Evolutionary conservation across 2,888 invertebrate genomes (phyloP).

Genomic region (Tinea semifulvella): DNA sequence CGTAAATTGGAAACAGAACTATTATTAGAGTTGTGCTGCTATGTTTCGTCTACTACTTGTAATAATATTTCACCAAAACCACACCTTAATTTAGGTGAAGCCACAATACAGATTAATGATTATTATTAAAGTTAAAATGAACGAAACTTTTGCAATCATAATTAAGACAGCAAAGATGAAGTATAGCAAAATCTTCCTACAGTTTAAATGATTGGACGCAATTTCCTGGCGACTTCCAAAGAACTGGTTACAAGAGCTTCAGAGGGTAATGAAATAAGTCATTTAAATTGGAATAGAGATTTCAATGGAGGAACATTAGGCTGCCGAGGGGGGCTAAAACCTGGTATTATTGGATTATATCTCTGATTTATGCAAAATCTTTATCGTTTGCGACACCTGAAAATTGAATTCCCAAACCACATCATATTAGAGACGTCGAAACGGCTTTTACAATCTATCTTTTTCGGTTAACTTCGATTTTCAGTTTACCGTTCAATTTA

Average conservation of each 20-base stretch:
- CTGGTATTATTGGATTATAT: conserved; percentile 61
- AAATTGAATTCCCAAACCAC: conserved; percentile 51
- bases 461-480: conserved; percentile 2
- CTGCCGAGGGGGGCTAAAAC: conserved; percentile 35
- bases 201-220: background rate
- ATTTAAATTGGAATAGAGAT: conserved; percentile 63
- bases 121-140: background rate
- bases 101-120: background rate
- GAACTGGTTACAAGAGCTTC: conserved; percentile 7
- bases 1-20: too few relatives aligned
- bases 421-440: conserved; percentile 37
- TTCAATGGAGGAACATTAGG: conserved; percentile 58
- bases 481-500: background rate
- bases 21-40: too few relatives aligned
- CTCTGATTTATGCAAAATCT: conserved; percentile 64
- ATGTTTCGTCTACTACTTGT: too few relatives aligned
- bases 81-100: conserved; percentile 13
- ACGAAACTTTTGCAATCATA: background rate
- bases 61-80: too few relatives aligned
- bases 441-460: conserved; percentile 10
- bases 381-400: conserved; percentile 54
- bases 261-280: conserved; percentile 58
- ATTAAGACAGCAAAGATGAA: background rate
- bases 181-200: background rate
- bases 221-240: conserved; percentile 1